Evolutionary conservation across 2,888 invertebrate genomes (phyloP), one percentile per base, ranked within the genome.

Genomic region (Hydriomena furcata): DNA sequence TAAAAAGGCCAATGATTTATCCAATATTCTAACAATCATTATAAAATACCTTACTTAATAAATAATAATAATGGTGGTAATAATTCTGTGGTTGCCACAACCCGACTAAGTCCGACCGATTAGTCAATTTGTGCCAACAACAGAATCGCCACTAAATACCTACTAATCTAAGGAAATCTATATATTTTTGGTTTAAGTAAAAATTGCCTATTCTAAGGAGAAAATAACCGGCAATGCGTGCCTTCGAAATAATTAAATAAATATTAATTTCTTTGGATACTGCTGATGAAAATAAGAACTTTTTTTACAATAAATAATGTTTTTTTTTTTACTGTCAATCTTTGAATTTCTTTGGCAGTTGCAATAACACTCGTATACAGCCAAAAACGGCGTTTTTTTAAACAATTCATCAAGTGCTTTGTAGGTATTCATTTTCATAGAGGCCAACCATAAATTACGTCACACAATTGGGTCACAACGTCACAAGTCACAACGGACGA

Each of bases 1-100:
- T 78, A 53, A 58, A 79, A 88, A 86, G 88, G 86, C 87, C 85
- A 84, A 85, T 84, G 63, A 61, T 63, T 77, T 73, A 65, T 64
- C 56, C 54, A 50, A 58, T 59, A 41, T 31, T 51, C 58, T 55
- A 60, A 59, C 55, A 63, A 60, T 67, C 57, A 64, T 60, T 68
- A 71, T 55, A 52, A n/a, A 54, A 61, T 60, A 63, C 61, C 65
- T 65, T 68, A 71, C 53, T 46, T 31, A 58, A 60, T 65, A 65
- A 72, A 66, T 64, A 66, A 64, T 66, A 58, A 52, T 58, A 17
- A 17, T 47, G 40, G 47, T 44, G 40, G 46, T 58, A 41, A 17
- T 13, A n/a, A n/a, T n/a, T n/a, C n/a, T n/a, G n/a, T n/a, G n/a
- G n/a, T n/a, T n/a, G n/a, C n/a, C n/a, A n/a, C n/a, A n/a, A n/a